A percentile compares a stretch with the other conserved stretches of the same genome.
These are phyloP conservation scores for Drosophila nigricruria DNA, from an alignment of 2,888 invertebrate species.

Conservation along the genomic window DNA sequence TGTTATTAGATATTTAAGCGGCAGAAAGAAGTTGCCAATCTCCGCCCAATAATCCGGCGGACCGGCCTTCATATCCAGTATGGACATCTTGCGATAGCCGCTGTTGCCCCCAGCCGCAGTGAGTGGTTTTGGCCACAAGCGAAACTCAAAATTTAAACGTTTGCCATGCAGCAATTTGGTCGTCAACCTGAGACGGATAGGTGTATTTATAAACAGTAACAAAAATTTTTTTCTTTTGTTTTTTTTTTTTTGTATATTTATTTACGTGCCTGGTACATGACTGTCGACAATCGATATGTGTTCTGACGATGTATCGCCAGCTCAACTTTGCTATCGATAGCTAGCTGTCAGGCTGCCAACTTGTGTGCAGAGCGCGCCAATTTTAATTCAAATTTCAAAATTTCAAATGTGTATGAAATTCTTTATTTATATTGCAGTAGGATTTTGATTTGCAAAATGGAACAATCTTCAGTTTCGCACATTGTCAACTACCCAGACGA, in stretches of 20 bases:
- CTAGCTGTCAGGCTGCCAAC: slow-evolving; percentile 42
- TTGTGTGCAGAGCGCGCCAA: slow-evolving; percentile 2
- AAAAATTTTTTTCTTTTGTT: slow-evolving; percentile 32
- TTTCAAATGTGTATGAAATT: neutral
- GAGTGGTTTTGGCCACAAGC: slow-evolving; percentile 13
- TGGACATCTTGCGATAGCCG: slow-evolving; percentile 73
- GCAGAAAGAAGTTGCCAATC: slow-evolving; percentile 84
- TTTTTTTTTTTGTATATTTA: slow-evolving; percentile 24
- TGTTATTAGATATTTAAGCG: slow-evolving; percentile 83
- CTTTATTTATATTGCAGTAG: neutral
- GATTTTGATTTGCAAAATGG: slow-evolving; percentile 29
- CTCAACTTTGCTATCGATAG: slow-evolving; percentile 3
- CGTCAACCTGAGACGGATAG: slow-evolving; percentile 39
- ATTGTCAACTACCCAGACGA: slow-evolving; percentile 65
- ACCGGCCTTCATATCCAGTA: slow-evolving; percentile 83
- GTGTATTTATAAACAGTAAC: slow-evolving; percentile 62
- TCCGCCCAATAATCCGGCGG: slow-evolving; percentile 84
- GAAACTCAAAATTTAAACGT: slow-evolving; percentile 24
- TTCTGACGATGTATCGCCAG: neutral
- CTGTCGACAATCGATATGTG: slow-evolving; percentile 12
- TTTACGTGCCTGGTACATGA: slow-evolving; percentile 40
- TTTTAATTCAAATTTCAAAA: slow-evolving; percentile 21
- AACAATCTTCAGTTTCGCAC: slow-evolving; percentile 53
- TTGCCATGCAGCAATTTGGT: slow-evolving; percentile 51
- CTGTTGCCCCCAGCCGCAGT: slow-evolving; percentile 27